A percentile compares a stretch with the other conserved stretches of the same genome.
These are phyloP conservation scores for Pangasius krempfi DNA, from an alignment of 2,797 vertebrate genomes.

Conservation along the genomic window DNA sequence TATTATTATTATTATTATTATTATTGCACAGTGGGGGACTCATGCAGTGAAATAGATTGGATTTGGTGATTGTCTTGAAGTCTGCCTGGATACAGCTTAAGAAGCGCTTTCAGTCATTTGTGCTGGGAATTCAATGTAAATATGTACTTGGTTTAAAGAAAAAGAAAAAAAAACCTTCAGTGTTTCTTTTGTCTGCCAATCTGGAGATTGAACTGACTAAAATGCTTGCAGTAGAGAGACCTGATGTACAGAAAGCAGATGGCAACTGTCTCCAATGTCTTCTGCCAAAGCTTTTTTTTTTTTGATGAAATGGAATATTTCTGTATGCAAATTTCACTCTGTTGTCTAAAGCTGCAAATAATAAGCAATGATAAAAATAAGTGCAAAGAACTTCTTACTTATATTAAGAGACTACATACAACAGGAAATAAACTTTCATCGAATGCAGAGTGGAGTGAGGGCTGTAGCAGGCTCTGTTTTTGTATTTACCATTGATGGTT, in stretches of 20 bases:
- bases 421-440: background rate
- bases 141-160: background rate
- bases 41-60: slow-evolving; percentile 35
- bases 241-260: slow-evolving; percentile 39
- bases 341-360: background rate
- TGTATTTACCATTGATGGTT: background rate
- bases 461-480: background rate
- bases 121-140: slow-evolving; percentile 30
- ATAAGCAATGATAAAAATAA: background rate
- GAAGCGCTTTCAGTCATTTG: slow-evolving; percentile 5
- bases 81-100: slow-evolving; percentile 2
- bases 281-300: background rate
- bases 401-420: background rate
- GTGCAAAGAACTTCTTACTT: background rate
- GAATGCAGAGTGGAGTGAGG: background rate
- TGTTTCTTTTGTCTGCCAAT: slow-evolving; percentile 48
- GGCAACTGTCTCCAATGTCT: slow-evolving; percentile 22
- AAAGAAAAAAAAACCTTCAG: background rate
- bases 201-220: slow-evolving; percentile 26
- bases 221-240: slow-evolving; percentile 25
- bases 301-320: background rate
- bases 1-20: slow-evolving; percentile 37
- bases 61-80: slow-evolving; percentile 36
- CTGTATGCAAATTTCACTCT: background rate
- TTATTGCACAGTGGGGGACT: slow-evolving; percentile 42